Conservation (phyloP, 2,797 vertebrate species). For the Molossus alvarezi region DNA sequence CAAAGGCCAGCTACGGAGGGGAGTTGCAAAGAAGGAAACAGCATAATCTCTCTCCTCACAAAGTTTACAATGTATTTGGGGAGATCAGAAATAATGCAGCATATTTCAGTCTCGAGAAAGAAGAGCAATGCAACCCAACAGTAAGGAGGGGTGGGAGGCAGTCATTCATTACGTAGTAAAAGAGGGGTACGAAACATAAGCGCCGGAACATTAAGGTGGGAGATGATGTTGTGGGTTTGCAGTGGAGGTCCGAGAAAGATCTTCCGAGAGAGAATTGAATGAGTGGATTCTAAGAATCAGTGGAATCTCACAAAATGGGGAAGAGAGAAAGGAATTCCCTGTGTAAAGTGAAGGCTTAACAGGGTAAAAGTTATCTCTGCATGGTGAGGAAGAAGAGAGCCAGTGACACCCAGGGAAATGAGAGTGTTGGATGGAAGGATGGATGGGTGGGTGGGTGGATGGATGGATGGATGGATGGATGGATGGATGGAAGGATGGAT, state of each 20-base stretch:
- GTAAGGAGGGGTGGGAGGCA: neutral
- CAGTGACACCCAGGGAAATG: neutral
- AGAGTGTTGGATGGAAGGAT: neutral
- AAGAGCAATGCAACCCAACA: neutral
- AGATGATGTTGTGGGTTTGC: neutral
- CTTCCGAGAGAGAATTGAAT: neutral
- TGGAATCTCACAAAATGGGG: neutral
- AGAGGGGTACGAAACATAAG: neutral
- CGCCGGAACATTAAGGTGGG: neutral
- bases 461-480: neutral
- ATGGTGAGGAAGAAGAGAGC: neutral
- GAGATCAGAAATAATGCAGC: slow-evolving; percentile 57
- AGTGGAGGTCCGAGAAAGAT: neutral
- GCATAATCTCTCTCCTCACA: slow-evolving; percentile 35
- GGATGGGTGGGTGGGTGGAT: neutral
- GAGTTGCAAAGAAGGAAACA: slow-evolving; percentile 49
- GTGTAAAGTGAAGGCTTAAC: neutral
- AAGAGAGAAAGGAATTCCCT: neutral
- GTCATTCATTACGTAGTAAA: neutral
- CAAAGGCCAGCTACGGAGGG: slow-evolving; percentile 52
- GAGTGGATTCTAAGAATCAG: neutral
- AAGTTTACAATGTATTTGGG: slow-evolving; percentile 34
- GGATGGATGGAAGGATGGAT: no score
- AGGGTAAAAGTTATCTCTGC: neutral
- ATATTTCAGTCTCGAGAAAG: slow-evolving; percentile 36